Conservation (phyloP, 1,140 invertebrate genomes). For the Zaprionus taronus region DNA sequence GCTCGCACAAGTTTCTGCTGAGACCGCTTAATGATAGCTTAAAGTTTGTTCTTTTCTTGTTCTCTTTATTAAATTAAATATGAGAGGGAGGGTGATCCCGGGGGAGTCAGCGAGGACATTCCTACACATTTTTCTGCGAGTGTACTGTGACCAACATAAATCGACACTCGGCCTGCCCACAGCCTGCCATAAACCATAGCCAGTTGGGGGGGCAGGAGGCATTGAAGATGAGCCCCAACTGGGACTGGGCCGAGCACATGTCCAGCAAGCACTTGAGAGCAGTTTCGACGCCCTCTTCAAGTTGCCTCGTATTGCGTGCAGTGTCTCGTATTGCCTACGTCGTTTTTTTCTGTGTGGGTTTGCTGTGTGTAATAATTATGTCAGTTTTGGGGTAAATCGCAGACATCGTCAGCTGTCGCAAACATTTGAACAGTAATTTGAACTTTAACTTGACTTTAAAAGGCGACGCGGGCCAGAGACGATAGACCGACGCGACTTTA, state of each 20-base stretch:
- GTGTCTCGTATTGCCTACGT: slow-evolving; percentile 27
- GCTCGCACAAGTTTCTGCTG: slow-evolving; percentile 47
- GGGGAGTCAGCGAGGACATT: slow-evolving; percentile 1
- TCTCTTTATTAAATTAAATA: slow-evolving; percentile 77
- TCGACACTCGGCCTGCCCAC: slow-evolving; percentile 48
- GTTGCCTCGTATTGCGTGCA: slow-evolving; percentile 38
- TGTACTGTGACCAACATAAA: slow-evolving; percentile 58
- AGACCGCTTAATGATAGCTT: slow-evolving; percentile 62
- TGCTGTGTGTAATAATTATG: slow-evolving; percentile 70
- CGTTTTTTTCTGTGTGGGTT: slow-evolving; percentile 41
- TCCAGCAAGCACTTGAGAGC: slow-evolving; percentile 58
- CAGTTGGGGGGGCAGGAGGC: neutral
- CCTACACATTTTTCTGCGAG: slow-evolving; percentile 34
- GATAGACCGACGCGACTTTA: slow-evolving; percentile 57
- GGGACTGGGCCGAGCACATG: slow-evolving; percentile 52
- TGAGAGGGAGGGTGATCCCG: neutral
- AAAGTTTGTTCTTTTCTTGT: slow-evolving; percentile 58
- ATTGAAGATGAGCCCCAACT: slow-evolving; percentile 14
- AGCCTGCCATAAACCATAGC: slow-evolving; percentile 64
- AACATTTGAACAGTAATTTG: slow-evolving; percentile 71
- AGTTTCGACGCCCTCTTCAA: slow-evolving; percentile 32
- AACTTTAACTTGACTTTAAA: slow-evolving; percentile 82
- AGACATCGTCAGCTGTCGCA: slow-evolving; percentile 55
- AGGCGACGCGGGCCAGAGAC: slow-evolving; percentile 24
- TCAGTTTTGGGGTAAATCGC: slow-evolving; percentile 69